A percentile compares a stretch with the other conserved stretches of the same genome.
These are phyloP conservation scores for Sinelater perroti DNA, from an alignment of 2,888 invertebrate genomes.

Conservation along the genomic window DNA sequence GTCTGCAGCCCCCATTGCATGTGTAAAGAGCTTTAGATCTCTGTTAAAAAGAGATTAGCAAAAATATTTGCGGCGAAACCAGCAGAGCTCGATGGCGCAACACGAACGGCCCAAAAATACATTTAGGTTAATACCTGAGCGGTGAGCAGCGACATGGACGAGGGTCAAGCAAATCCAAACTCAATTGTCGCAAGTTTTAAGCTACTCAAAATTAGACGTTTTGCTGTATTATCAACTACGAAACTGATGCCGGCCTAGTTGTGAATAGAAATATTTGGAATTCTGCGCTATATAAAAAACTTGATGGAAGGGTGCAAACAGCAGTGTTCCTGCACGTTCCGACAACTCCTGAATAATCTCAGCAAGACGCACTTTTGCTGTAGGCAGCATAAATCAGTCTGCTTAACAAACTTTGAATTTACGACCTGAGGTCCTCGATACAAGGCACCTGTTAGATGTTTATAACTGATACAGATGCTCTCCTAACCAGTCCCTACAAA, in stretches of 20 bases:
- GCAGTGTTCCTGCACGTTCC: conserved; percentile 10
- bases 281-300: neutral
- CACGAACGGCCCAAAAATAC: conserved; percentile 1
- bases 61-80: too few relatives aligned
- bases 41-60: too few relatives aligned
- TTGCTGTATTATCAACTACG: neutral
- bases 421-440: conserved; percentile 33
- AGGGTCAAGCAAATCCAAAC: neutral
- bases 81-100: neutral
- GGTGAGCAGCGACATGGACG: neutral
- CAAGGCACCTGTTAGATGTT: conserved; percentile 26
- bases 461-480: conserved; percentile 23
- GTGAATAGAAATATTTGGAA: neutral
- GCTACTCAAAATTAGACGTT: neutral
- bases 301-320: neutral
- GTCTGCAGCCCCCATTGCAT: too few relatives aligned
- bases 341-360: conserved; percentile 30
- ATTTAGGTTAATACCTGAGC: neutral
- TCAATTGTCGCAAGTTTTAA: neutral
- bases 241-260: neutral
- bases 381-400: conserved; percentile 36
- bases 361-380: conserved; percentile 26
- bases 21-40: too few relatives aligned
- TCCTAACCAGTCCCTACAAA: neutral
- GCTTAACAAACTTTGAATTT: conserved; percentile 41